A percentile compares a stretch with the other conserved stretches of the same genome.
These are phyloP conservation scores for Eulithis prunata DNA, from an alignment of 2,888 invertebrate species.

Conservation along the genomic window DNA sequence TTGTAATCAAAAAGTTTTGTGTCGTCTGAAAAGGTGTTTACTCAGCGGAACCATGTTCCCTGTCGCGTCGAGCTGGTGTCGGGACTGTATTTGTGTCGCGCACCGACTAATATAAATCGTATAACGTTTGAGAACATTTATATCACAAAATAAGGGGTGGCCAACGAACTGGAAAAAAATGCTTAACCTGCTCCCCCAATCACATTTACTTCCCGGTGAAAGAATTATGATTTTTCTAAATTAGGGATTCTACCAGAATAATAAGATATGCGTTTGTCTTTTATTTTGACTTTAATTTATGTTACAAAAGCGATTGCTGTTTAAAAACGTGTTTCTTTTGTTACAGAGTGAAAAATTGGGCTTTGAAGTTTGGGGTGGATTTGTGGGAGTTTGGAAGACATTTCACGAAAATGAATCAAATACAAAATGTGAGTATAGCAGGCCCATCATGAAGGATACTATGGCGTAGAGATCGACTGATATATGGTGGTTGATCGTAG, in stretches of 20 bases:
- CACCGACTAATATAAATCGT: slow-evolving; percentile 61
- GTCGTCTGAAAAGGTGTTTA: not conserved
- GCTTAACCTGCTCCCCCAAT: slow-evolving; percentile 70
- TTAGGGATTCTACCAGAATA: slow-evolving; percentile 26
- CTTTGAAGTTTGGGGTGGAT: slow-evolving; percentile 94
- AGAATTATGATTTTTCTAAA: slow-evolving; percentile 63
- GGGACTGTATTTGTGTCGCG: slow-evolving; percentile 41
- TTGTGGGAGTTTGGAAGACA: slow-evolving; percentile 95
- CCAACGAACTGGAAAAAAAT: slow-evolving; percentile 68
- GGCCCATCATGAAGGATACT: not conserved
- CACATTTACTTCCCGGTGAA: slow-evolving; percentile 66
- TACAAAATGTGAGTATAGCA: slow-evolving; percentile 90
- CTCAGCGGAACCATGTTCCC: not conserved
- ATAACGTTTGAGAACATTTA: slow-evolving; percentile 56
- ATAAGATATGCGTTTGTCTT: slow-evolving; percentile 11
- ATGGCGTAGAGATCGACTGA: too few relatives aligned
- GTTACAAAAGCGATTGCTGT: not conserved
- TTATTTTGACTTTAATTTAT: slow-evolving; percentile 11
- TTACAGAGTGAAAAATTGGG: slow-evolving; percentile 96
- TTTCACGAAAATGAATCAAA: slow-evolving; percentile 94
- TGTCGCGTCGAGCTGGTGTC: not conserved
- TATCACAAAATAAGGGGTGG: slow-evolving; percentile 64
- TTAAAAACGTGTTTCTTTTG: slow-evolving; percentile 46
- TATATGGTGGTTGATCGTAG: too few relatives aligned
- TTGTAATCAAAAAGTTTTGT: not conserved